phyloP scores from a whole-genome alignment of 2,113 vertebrate species.

The Menura novaehollandiae region DNA sequence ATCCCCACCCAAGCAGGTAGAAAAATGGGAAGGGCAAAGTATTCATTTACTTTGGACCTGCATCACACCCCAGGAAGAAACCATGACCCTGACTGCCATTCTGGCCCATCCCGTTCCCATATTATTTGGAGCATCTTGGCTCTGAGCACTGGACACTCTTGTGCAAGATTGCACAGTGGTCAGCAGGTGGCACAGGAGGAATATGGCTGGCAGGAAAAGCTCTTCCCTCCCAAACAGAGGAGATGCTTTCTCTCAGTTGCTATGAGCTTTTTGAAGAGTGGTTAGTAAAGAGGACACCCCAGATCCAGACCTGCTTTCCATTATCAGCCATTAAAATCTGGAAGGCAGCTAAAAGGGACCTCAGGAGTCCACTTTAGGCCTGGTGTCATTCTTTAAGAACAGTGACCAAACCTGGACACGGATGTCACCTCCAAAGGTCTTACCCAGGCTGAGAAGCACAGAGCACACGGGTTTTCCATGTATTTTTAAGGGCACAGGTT shows the following conservation, averaged over 20 bases:
- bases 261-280: background rate
- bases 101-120: background rate
- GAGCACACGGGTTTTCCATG: background rate
- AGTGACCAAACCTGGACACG: background rate
- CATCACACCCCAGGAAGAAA: background rate
- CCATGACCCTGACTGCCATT: background rate
- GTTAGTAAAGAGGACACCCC: background rate
- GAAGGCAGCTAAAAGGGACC: background rate
- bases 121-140: background rate
- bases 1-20: background rate
- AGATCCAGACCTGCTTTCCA: background rate
- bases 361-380: too few species aligned
- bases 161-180: background rate
- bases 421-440: background rate
- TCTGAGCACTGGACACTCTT: accelerated
- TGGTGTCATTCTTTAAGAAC: background rate
- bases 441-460: background rate
- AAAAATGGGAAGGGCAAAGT: background rate
- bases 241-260: background rate
- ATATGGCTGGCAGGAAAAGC: background rate
- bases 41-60: background rate
- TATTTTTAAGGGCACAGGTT: background rate
- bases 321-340: background rate
- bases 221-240: accelerated
- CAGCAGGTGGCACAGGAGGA: slow-evolving; percentile 38